Evolutionary conservation across 2,797 vertebrate genomes (phyloP), one percentile per base, ranked within the genome.

Genomic region (Tolypeutes matacus): DNA sequence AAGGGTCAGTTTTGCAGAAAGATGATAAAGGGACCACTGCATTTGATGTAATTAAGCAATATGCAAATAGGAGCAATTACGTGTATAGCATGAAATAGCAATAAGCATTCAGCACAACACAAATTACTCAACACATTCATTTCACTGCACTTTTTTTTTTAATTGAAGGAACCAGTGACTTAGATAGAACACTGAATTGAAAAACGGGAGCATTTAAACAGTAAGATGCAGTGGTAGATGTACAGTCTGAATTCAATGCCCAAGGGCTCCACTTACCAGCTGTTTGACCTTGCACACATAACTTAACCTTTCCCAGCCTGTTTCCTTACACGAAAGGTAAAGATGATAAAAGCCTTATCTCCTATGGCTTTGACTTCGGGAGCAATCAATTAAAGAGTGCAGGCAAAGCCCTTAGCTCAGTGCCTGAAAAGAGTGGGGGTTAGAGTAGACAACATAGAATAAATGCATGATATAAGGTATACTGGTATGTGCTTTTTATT

Each of bases 41-140:
- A 92, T 95, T 97, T 96, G 91, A 93, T 96, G 91, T 97, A 97
- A 97, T 97, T 97, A 97, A 96, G 96, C 96, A 96, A 96, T 97
- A 95, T 95, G 89, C 94, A 95, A 87, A 96, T 34, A 96, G 95
- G 96, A 95, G 95, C 93, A 97, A 97, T 97, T 97, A 97, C 96
- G 86, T 96, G 84, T 96, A 96, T 82, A 93, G 94, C 93, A 94
- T 96, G 95, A 97, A 96, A 96, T 89, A 95, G 95, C 94, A 96
- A 75, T 96, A 97, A 96, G 93, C 93, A 96, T 95, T 96, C 69
- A 82, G 94, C 94, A 95, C 65, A 95, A 95, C 93, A 97, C 94
- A 95, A 96, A 96, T 96, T 96, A 97, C 91, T 95, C 95, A 97
- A 94, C 91, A 91, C 84, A 95, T 97, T 89, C 95, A 97, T 96